A percentile compares a stretch with the other conserved stretches of the same genome.
These are phyloP conservation scores for Bombylius discolor DNA, from an alignment of 2,888 invertebrate species.

Conservation along the genomic window DNA sequence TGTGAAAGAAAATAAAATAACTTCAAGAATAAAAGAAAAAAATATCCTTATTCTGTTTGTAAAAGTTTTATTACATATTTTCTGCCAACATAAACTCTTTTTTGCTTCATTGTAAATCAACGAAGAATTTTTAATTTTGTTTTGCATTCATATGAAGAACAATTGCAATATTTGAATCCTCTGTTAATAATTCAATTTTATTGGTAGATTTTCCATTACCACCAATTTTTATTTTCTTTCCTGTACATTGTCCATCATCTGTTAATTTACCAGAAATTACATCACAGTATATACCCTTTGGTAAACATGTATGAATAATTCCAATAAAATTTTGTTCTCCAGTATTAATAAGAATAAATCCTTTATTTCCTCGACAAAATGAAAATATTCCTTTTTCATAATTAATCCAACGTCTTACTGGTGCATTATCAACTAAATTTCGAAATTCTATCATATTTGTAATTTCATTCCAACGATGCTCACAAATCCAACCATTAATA, in stretches of 20 bases:
- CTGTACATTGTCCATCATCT: slow-evolving; percentile 38
- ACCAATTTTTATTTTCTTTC: slow-evolving; percentile 20
- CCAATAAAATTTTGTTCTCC: slow-evolving; percentile 37
- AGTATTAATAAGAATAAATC: slow-evolving; percentile 14
- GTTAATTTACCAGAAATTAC: slow-evolving; percentile 42
- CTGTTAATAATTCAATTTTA: not conserved
- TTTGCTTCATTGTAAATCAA: no score
- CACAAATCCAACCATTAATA: slow-evolving; percentile 62
- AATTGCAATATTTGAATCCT: slow-evolving; percentile 4
- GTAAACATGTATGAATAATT: slow-evolving; percentile 40
- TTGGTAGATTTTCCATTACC: slow-evolving; percentile 1
- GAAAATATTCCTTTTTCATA: slow-evolving; percentile 64
- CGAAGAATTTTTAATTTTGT: not conserved
- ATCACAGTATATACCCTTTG: slow-evolving; percentile 55
- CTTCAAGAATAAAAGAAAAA: no score
- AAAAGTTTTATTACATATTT: no score
- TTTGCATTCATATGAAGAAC: slow-evolving; percentile 14
- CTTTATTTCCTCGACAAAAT: slow-evolving; percentile 55
- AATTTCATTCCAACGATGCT: slow-evolving; percentile 66
- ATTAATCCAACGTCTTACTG: slow-evolving; percentile 56
- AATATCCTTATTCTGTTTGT: no score
- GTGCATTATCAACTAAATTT: slow-evolving; percentile 46
- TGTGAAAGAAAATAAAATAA: no score
- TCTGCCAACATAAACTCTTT: no score
- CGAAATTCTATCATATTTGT: slow-evolving; percentile 59